phyloP scores from a whole-genome alignment of 1,140 invertebrate species.

The Plectus sambesii region DNA sequence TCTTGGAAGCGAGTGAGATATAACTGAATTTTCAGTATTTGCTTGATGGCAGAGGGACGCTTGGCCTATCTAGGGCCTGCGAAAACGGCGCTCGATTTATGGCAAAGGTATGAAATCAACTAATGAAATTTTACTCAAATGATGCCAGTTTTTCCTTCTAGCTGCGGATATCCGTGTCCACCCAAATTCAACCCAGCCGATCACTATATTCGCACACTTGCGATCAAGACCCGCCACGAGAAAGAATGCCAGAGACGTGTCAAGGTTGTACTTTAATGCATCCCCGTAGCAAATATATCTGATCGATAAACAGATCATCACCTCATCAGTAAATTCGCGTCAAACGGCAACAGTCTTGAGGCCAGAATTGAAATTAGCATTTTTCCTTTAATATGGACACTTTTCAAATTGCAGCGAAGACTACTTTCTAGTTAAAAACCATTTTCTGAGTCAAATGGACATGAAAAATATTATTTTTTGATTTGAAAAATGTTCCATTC shows the following conservation, averaged over 20 bases:
- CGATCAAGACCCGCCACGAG: slow-evolving; percentile 69
- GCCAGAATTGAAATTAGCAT: too few relatives aligned
- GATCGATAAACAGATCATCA: too few relatives aligned
- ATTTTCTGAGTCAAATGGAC: slow-evolving; percentile 3
- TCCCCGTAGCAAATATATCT: too few relatives aligned
- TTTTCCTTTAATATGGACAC: too few relatives aligned
- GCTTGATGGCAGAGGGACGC: slow-evolving; percentile 75
- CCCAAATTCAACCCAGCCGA: slow-evolving; percentile 85
- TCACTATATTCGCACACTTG: slow-evolving; percentile 75
- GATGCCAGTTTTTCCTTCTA: slow-evolving; percentile 25
- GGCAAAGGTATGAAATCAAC: slow-evolving; percentile 58
- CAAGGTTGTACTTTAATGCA: slow-evolving; percentile 26
- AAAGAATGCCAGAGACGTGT: slow-evolving; percentile 49
- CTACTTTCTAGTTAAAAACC: neutral
- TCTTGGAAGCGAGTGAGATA: too few relatives aligned
- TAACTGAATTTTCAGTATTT: slow-evolving; percentile 56
- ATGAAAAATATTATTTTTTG: too few relatives aligned
- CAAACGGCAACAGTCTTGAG: too few relatives aligned
- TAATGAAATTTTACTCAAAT: neutral
- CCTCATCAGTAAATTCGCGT: too few relatives aligned
- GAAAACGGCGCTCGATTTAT: slow-evolving; percentile 65
- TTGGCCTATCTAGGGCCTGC: slow-evolving; percentile 74
- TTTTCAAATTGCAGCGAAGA: too few relatives aligned
- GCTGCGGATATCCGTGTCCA: slow-evolving; percentile 48
- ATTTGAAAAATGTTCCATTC: too few relatives aligned